Conservation (phyloP, 2,888 invertebrate species). For the Dryococelus australis region DNA sequence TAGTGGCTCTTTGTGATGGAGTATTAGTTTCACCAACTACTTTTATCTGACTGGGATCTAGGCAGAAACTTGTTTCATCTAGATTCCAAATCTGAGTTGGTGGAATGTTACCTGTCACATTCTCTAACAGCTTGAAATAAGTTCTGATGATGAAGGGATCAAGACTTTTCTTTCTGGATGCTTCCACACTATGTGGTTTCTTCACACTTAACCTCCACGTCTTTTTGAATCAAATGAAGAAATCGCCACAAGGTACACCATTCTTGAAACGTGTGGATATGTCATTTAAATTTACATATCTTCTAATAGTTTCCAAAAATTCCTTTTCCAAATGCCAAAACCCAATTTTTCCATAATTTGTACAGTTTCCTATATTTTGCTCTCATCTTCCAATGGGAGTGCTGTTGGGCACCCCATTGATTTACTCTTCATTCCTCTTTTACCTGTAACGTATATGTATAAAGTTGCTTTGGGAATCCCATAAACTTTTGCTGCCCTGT, state of each 20-base stretch:
- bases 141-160: constrained; percentile 48
- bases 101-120: constrained; percentile 44
- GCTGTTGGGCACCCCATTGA: not conserved
- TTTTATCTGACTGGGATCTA: constrained; percentile 48
- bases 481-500: not conserved
- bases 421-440: not conserved
- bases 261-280: constrained; percentile 51
- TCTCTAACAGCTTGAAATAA: constrained; percentile 18
- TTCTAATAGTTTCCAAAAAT: constrained; percentile 50
- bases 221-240: not conserved
- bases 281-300: constrained; percentile 49
- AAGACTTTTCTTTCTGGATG: constrained; percentile 49
- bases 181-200: constrained; percentile 54
- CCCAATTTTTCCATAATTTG: constrained; percentile 50
- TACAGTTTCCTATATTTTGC: not conserved
- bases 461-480: not conserved
- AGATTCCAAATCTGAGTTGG: constrained; percentile 49
- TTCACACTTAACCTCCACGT: constrained; percentile 47
- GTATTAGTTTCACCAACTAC: constrained; percentile 46
- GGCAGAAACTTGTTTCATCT: constrained; percentile 49
- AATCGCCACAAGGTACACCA: not conserved
- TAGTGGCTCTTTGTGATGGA: constrained; percentile 46
- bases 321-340: constrained; percentile 53
- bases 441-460: not conserved
- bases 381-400: not conserved